Evolutionary conservation across 2,113 vertebrate species (phyloP), one percentile per base, ranked within the genome.

Genomic region (Grallaria varia): DNA sequence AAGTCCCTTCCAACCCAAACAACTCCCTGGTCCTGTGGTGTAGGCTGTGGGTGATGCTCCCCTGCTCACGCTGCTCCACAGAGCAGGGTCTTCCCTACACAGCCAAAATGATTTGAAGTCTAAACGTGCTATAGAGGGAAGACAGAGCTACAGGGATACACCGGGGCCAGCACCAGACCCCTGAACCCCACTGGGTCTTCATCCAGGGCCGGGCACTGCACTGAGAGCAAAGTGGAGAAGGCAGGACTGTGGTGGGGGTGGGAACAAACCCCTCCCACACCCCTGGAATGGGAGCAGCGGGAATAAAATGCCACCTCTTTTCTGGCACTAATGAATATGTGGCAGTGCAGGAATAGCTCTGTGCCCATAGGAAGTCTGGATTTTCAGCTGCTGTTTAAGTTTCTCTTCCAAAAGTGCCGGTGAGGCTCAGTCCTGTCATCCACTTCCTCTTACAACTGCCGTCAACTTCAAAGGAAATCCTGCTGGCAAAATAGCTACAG

Each of bases 381-480:
- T 88, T 68, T 63, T 19, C 59, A 62, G 85, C 76, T 55, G 0
- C 89, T 72, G 49, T 25, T 71, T 6, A 4, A 69, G 59, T 31
- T 93, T 16, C 39, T 53, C 85, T 75, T 50, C 66, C 35, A 0
- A 12, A 85, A 85, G 71, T 1, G 69, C 8, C 6, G 82, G 24
- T 5, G 72, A 68, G 90, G 50, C 93, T 91, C 75, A 10, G 15
- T 20, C 87, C 93, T 90, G 93, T 76, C 95, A 93, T 6, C 72
- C 64, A 3, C 78, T 76, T 87, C 85, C 93, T 88, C 86, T 67
- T 28, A 56, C 89, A 95, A 28, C 30, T 4, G 1, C 67, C 35
- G 3, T 52, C 2, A 7, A 90, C 93, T 97, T 95, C 91, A 97
- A 96, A 96, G 93, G 93, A 55, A 93, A 91, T 83, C 95, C 95